Percentiles rank a stretch among this genome's conserved stretches.
Evolutionary conservation across 2,113 vertebrate genomes (phyloP).

Genomic region (Dipodomys ordii): DNA sequence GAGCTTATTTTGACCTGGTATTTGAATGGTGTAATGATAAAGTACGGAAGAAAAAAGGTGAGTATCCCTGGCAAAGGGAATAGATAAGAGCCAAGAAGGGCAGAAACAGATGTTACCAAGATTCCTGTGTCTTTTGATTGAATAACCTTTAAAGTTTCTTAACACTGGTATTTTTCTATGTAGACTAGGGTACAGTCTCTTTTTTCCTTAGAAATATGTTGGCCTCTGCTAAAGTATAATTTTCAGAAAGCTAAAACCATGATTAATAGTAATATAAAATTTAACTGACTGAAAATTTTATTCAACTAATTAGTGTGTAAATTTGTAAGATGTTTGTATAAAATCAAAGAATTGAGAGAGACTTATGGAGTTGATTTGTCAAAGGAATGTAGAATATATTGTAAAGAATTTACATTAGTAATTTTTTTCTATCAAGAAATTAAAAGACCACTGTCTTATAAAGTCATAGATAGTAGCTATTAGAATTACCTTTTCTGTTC

Average conservation of each 20-base stretch:
- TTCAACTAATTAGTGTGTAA: too few relatives aligned
- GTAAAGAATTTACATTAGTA: too few relatives aligned
- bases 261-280: too few relatives aligned
- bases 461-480: too few relatives aligned
- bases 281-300: too few relatives aligned
- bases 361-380: too few relatives aligned
- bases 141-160: constrained; percentile 22
- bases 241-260: neutral
- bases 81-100: neutral
- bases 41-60: neutral
- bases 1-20: neutral
- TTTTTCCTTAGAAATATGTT: neutral
- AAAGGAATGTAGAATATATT: too few relatives aligned
- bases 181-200: neutral
- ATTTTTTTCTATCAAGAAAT: too few relatives aligned
- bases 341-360: too few relatives aligned
- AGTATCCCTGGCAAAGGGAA: neutral
- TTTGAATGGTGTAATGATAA: neutral
- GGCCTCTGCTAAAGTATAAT: neutral
- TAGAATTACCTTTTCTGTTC: too few relatives aligned
- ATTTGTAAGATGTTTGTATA: too few relatives aligned
- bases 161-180: neutral
- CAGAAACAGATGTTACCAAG: neutral
- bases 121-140: neutral
- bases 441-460: too few relatives aligned